Evolutionary conservation across 2,888 invertebrate species (phyloP).

Genomic region (Metopia argyrocephala): DNA sequence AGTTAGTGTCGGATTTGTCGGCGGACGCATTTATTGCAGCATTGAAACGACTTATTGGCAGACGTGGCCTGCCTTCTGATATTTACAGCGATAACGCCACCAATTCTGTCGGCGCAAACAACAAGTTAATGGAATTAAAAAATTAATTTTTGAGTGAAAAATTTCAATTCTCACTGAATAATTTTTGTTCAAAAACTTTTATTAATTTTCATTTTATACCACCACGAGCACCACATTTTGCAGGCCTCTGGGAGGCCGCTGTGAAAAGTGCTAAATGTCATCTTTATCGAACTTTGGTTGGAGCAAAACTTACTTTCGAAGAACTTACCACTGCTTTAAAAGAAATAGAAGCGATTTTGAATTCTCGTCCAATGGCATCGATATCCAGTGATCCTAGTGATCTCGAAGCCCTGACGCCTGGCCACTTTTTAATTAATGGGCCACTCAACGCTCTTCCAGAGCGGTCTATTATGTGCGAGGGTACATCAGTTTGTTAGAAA

Average conservation of each 20-base stretch:
- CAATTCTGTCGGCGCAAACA: conserved; percentile 49
- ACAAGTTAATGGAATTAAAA: conserved; percentile 10
- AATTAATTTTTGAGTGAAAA: neutral
- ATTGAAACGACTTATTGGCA: conserved; percentile 44
- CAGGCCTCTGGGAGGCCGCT: too few relatives aligned
- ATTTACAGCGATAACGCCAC: conserved; percentile 55
- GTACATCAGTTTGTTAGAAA: neutral
- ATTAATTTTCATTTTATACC: too few relatives aligned
- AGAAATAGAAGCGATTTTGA: too few relatives aligned
- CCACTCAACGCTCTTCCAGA: neutral
- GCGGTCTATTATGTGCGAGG: neutral
- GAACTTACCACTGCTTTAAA: too few relatives aligned
- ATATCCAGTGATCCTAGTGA: too few relatives aligned
- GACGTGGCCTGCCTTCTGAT: conserved; percentile 29
- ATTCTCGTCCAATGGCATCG: too few relatives aligned
- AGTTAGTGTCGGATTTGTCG: conserved; percentile 35
- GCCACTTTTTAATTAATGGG: too few relatives aligned
- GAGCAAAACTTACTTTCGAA: too few relatives aligned
- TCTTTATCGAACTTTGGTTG: too few relatives aligned
- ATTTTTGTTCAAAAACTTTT: conserved; percentile 4
- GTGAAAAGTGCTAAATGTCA: too few relatives aligned
- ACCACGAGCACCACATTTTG: too few relatives aligned
- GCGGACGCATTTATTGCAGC: conserved; percentile 47
- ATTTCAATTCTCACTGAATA: conserved; percentile 2
- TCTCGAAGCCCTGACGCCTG: too few relatives aligned